Conservation (phyloP, 2,113 vertebrate species). For the Gallinago undulata region DNA sequence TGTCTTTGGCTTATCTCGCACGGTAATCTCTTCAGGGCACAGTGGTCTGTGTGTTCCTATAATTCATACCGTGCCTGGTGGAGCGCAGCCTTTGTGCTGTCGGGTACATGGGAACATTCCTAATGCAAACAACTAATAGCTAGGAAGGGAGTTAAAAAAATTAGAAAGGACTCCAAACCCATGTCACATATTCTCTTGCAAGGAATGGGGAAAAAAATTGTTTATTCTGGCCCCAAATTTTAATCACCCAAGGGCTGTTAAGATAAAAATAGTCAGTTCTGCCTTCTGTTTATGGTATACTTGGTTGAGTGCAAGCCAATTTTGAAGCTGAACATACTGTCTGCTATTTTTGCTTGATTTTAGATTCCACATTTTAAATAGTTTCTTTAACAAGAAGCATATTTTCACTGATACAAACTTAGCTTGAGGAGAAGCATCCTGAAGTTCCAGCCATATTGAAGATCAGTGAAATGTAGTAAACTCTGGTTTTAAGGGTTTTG, state of each 20-base stretch:
- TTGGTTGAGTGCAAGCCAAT: constrained; percentile 78
- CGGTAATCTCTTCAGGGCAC: constrained; percentile 7
- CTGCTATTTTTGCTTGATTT: constrained; percentile 83
- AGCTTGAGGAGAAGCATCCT: constrained; percentile 79
- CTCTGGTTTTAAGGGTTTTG: constrained; percentile 77
- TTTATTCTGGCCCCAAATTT: constrained; percentile 81
- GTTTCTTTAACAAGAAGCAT: constrained; percentile 81
- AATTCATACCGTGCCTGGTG: constrained; percentile 22
- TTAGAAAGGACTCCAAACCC: constrained; percentile 72
- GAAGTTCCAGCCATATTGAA: constrained; percentile 79
- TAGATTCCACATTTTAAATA: constrained; percentile 82
- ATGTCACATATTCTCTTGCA: constrained; percentile 76
- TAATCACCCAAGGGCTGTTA: constrained; percentile 79
- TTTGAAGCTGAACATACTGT: constrained; percentile 81
- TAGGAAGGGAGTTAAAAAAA: constrained; percentile 68
- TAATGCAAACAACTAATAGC: constrained; percentile 63
- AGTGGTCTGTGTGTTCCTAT: constrained; percentile 27
- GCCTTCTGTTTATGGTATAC: constrained; percentile 81
- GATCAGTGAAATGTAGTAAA: constrained; percentile 78
- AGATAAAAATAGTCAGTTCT: constrained; percentile 81
- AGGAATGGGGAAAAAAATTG: constrained; percentile 76
- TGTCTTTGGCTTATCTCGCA: constrained; percentile 48
- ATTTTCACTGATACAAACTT: constrained; percentile 81
- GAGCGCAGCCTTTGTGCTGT: constrained; percentile 9
- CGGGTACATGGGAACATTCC: constrained; percentile 36